Base-by-base conservation (phyloP, 2,797 vertebrate genomes). In the Synaphobranchus kaupii region DNA sequence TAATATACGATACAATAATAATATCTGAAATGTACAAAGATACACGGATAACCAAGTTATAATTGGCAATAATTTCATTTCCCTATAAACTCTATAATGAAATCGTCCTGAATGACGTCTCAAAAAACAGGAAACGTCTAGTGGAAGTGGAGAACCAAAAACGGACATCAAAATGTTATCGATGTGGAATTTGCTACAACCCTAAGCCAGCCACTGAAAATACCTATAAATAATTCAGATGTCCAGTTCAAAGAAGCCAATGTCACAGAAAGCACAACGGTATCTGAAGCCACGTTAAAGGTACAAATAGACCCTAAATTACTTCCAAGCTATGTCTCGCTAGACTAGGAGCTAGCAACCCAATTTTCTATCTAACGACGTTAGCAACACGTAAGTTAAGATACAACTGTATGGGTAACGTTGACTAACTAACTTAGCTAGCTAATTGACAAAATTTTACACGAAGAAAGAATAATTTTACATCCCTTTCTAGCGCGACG, bases 21-120 rank as follows among this genome's bases (percentile, higher is more conserved):
- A 66, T n/a, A 81, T 22, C 66, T 71, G 4, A 66, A 47, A 20
- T 52, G 34, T 12, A 9, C 31, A 8, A 25, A 34, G 13, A 2
- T 84, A 8, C 52, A n/a, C 12, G 5, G 31, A 39, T 17, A 9
- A 83, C 54, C 3, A 84, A 44, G 22, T 10, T 54, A 54, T 56
- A 56, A 10, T 8, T 31, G 13, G 28, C 28, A 50, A 17, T 0
- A 15, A 5, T 54, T 50, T 31, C 4, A 44, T 63, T 66, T 47
- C 25, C 56, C 6, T 47, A 47, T n/a, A 22, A 25, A 15, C 48
- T 84, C 60, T 47, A 81, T 13, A 78, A 86, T 87, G 52, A 31
- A 84, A 58, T 47, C 28, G 39, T 78, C 86, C 86, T 47, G 17
- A 48, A 25, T 87, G 86, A 87, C 86, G 86, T 73, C 22, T 58